Conservation (phyloP, 2,888 invertebrate genomes). For the Hemithea aestivaria region DNA sequence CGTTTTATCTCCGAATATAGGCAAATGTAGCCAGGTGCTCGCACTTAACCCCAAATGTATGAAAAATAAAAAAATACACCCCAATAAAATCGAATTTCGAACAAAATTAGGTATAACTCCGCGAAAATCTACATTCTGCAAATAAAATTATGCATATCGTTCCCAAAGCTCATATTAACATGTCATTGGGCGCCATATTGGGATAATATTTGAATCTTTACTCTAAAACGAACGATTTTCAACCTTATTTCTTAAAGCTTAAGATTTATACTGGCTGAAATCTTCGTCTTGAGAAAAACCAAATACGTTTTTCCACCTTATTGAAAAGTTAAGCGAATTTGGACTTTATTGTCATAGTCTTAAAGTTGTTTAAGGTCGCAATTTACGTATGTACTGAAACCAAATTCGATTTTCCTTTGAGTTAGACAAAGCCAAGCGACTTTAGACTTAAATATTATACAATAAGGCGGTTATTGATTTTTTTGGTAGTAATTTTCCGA, state of each 20-base stretch:
- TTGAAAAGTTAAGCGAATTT: conserved; percentile 3
- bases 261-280: too few relatives aligned
- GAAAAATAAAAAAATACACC: too few relatives aligned
- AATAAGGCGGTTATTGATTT: conserved; percentile 7
- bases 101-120: conserved; percentile 2
- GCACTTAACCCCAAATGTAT: too few relatives aligned
- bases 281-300: not conserved
- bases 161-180: conserved; percentile 67
- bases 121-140: conserved; percentile 27
- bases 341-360: conserved; percentile 1
- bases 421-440: not conserved
- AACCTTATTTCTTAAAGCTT: not conserved
- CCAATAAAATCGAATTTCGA: conserved; percentile 2
- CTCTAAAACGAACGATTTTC: conserved; percentile 8
- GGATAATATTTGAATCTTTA: conserved; percentile 61
- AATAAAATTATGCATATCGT: conserved; percentile 74
- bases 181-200: conserved; percentile 74
- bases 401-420: conserved; percentile 7
- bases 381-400: conserved; percentile 2
- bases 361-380: not conserved
- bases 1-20: too few relatives aligned
- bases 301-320: conserved; percentile 5
- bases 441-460: conserved; percentile 10
- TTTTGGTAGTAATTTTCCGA: conserved; percentile 19
- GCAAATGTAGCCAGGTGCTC: too few relatives aligned